Evolutionary conservation across 2,888 invertebrate genomes (phyloP), one percentile per base, ranked within the genome.

Genomic region (Agrotis puta): DNA sequence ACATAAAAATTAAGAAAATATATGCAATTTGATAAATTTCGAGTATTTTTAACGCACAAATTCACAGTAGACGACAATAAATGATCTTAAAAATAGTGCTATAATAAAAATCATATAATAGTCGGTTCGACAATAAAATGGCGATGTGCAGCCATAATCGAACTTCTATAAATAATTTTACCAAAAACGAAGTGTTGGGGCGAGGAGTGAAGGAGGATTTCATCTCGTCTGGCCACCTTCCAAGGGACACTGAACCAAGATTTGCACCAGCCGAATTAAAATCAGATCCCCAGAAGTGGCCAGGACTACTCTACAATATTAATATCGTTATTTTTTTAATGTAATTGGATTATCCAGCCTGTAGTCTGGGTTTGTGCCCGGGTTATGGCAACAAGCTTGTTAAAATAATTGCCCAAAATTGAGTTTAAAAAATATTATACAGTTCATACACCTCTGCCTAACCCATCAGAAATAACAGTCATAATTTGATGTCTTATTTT

Each of bases 161-260:
- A 83, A 74, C 74, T 64, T 65, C 56, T 69, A 84, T 84, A 81
- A 84, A 83, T 81, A 84, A 68, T 84, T 84, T 83, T 72, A 72
- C 70, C 59, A 61, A 64, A 83, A 57, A 70, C 56, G 68, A 73
- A 77, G 79, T 81, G 68, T 84, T 79, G 48, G 33, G 18, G 33
- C 18, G 53, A 61, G 45, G n/a, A 43, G 13, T 9, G n/a, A 1
- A 18, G 50, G 47, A 56, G 39, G 18, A 81, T 82, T 79, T 79
- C 57, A 79, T 77, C 79, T 74, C 64, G 62, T 74, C 83, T 83
- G 82, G 83, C 84, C 72, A 65, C 62, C 74, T 74, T 84, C 83
- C 83, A 83, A 81, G 53, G 84, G 76, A 84, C 77, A 45, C 63
- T 66, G 70, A 70, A 79, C 84, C n/a, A 71, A 79, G 79, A 79